Evolutionary conservation across 2,797 vertebrate genomes (phyloP).

Genomic region (Gouania willdenowi): DNA sequence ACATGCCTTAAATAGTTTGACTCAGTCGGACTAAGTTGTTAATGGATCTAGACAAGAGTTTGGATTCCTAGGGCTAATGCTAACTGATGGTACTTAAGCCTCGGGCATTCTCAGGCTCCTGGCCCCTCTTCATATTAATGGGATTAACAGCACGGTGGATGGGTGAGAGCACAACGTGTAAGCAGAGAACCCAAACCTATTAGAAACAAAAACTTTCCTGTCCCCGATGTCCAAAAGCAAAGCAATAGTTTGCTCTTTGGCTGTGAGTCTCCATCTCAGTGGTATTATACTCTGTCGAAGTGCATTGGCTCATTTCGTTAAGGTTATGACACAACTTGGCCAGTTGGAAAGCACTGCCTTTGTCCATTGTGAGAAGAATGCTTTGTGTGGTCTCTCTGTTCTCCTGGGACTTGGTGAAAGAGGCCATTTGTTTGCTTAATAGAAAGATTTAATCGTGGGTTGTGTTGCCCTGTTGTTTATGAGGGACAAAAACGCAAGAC

Average conservation of each 20-base stretch:
- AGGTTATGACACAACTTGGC: constrained; percentile 69
- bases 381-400: constrained; percentile 65
- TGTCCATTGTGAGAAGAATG: constrained; percentile 60
- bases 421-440: constrained; percentile 49
- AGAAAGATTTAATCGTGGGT: constrained; percentile 47
- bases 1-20: constrained; percentile 57
- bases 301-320: constrained; percentile 49
- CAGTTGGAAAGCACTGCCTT: constrained; percentile 33
- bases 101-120: constrained; percentile 60
- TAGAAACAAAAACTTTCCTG: constrained; percentile 64
- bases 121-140: constrained; percentile 77
- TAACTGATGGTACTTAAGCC: constrained; percentile 70
- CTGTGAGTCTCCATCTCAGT: constrained; percentile 32
- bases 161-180: constrained; percentile 58
- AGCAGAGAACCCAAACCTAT: constrained; percentile 61
- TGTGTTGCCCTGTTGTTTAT: constrained; percentile 56
- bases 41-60: constrained; percentile 73
- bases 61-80: constrained; percentile 71
- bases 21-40: constrained; percentile 53
- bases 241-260: constrained; percentile 56
- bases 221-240: constrained; percentile 51
- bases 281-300: constrained; percentile 41
- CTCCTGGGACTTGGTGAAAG: constrained; percentile 41
- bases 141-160: constrained; percentile 69
- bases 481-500: constrained; percentile 51